phyloP scores from a whole-genome alignment of 2,113 vertebrate genomes.

The Thalassoma bifasciatum region DNA sequence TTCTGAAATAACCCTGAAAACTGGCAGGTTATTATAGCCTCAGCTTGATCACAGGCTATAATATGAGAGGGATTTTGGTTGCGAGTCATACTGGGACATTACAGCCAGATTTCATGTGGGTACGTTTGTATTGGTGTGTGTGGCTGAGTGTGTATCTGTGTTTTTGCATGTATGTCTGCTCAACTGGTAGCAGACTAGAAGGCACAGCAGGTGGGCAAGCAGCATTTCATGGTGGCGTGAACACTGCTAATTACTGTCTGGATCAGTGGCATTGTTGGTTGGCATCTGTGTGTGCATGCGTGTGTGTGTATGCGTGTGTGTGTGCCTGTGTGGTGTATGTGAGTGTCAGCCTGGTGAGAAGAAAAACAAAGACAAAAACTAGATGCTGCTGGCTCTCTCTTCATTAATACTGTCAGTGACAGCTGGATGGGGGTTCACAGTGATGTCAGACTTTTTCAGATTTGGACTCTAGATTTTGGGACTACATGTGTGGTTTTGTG shows the following conservation, averaged over 20 bases:
- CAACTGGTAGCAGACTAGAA: constrained; percentile 43
- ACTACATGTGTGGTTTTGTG: neutral
- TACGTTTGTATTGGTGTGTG: neutral
- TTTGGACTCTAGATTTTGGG: neutral
- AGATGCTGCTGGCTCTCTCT: constrained; percentile 37
- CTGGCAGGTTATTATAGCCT: constrained; percentile 38
- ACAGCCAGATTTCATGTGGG: constrained; percentile 1
- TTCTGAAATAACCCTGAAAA: constrained; percentile 16
- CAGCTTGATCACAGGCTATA: constrained; percentile 35
- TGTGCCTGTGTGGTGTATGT: constrained; percentile 35
- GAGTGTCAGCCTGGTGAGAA: constrained; percentile 49
- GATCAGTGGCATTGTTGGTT: constrained; percentile 57
- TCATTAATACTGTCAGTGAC: constrained; percentile 41
- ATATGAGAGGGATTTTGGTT: constrained; percentile 34
- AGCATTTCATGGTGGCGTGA: constrained; percentile 60
- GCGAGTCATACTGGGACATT: constrained; percentile 28
- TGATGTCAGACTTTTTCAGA: constrained; percentile 27
- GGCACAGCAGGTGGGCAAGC: constrained; percentile 55
- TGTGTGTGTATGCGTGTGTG: constrained; percentile 19
- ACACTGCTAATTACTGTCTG: constrained; percentile 72
- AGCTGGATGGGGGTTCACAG: constrained; percentile 6
- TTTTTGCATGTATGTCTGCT: constrained; percentile 11
- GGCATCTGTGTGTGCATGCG: constrained; percentile 45
- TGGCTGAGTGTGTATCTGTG: constrained; percentile 26
- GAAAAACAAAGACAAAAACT: constrained; percentile 51